phyloP scores from a whole-genome alignment of 1,140 invertebrate species.

The Megathymus violae region DNA sequence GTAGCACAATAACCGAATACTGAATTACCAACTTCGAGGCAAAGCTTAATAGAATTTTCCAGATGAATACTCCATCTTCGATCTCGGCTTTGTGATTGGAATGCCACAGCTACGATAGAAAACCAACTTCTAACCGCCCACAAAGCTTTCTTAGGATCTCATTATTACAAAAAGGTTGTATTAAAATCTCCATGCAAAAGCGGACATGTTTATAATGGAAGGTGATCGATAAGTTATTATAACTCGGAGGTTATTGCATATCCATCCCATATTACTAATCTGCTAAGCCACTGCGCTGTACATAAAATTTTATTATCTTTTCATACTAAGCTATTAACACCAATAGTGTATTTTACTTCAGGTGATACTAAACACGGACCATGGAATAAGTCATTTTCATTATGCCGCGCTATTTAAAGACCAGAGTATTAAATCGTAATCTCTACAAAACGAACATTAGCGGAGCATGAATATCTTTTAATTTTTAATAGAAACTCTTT shows the following conservation, averaged over 20 bases:
- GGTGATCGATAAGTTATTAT: constrained; percentile 15
- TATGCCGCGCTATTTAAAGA: too few species aligned
- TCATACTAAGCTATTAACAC: constrained; percentile 49
- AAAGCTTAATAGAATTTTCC: constrained; percentile 34
- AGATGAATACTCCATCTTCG: constrained; percentile 31
- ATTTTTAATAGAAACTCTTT: too few species aligned
- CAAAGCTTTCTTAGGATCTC: not conserved
- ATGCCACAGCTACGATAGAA: constrained; percentile 19
- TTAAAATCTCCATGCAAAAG: constrained; percentile 16
- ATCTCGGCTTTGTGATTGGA: constrained; percentile 20
- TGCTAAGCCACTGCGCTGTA: constrained; percentile 39
- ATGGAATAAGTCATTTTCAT: too few species aligned
- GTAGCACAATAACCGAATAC: not conserved
- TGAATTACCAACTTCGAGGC: constrained; percentile 13
- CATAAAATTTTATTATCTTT: constrained; percentile 63
- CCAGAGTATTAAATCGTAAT: too few species aligned
- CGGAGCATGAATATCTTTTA: too few species aligned
- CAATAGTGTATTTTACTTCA: not conserved
- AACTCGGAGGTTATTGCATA: constrained; percentile 33
- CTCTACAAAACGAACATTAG: too few species aligned
- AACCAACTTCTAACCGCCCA: constrained; percentile 13
- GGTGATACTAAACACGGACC: too few species aligned
- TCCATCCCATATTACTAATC: constrained; percentile 42
- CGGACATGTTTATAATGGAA: constrained; percentile 10
- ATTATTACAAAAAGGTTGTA: constrained; percentile 5